Base-by-base conservation (phyloP, 2,888 invertebrate genomes). In the Idaea straminata region DNA sequence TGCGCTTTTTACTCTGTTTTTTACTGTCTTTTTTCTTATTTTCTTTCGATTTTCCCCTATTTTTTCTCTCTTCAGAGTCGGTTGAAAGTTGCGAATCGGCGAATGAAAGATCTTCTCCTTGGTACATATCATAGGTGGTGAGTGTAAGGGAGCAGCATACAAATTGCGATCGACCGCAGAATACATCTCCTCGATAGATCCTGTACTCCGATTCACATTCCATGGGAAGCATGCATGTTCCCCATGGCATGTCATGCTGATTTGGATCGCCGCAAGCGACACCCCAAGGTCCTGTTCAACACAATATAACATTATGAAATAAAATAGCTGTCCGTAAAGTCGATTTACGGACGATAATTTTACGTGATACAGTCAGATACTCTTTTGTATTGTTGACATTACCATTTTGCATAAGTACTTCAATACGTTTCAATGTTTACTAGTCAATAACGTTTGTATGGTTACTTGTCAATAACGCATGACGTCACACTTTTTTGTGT, bases 181-280 rank as follows among this genome's bases (percentile, higher is more conserved):
- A 83, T 64, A 79, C 81, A 64, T 92, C 92, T 7, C 47, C 47
- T 47, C 47, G 7, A 47, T 47, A 47, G 47, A 47, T 10, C 10
- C 47, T 47, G 47, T 47, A 91, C 67, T 91, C 92, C 0, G 86
- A 64, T 15, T 89, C 88, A 63, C 91, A 92, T 66, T 90, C 88
- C 73, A 78, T 75, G 0, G 86, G 69, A 6, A 89, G 70, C 84
- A 86, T 85, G 71, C 92, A 92, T 13, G 77, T 74, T 0, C 91
- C 92, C 92, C 90, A 91, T 0, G 91, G 92, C 79, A 85, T 81
- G 64, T 91, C 91, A 64, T 89, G 87, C 65, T 89, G 89, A 47
- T 4, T 47, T 82, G 92, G 4, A 84, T 91, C 57, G 89, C 84
- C 68, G 77, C 91, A 7, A 92, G 92, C 0, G 13, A 13, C 13